Percentiles rank a stretch among this genome's conserved stretches.
These are phyloP conservation scores for Oxyruncus cristatus DNA, from an alignment of 2,113 vertebrate species.

Conservation along the genomic window DNA sequence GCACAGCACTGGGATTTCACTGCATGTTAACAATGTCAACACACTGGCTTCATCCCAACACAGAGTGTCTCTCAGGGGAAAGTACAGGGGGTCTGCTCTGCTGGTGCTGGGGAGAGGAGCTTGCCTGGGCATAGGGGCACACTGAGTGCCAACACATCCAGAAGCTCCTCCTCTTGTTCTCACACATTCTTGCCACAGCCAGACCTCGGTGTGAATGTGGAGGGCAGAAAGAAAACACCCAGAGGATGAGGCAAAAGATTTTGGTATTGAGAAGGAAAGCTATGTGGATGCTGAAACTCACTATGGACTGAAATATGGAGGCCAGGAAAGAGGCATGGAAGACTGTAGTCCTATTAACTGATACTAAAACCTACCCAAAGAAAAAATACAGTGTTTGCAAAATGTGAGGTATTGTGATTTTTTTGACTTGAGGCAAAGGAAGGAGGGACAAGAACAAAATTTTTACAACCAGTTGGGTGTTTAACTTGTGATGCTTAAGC, in stretches of 20 bases:
- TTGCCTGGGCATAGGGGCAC: not conserved
- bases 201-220: not conserved
- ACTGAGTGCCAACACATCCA: not conserved
- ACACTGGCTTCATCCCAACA: not conserved
- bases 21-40: fast-evolving
- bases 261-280: not conserved
- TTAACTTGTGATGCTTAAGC: not conserved
- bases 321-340: not conserved
- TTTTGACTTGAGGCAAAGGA: not conserved
- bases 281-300: not conserved
- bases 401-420: not conserved
- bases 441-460: not conserved
- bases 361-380: not conserved
- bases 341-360: not conserved
- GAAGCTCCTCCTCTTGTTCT: not conserved
- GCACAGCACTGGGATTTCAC: too few relatives aligned
- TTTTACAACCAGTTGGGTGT: not conserved
- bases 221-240: not conserved
- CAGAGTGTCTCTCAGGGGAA: fast-evolving
- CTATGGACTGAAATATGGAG: not conserved
- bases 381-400: not conserved
- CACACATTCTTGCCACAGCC: not conserved
- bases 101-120: fast-evolving
- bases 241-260: not conserved
- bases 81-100: fast-evolving